Evolutionary conservation across 2,113 vertebrate species (phyloP), one percentile per base, ranked within the genome.

Genomic region (Ranitomeya imitator): DNA sequence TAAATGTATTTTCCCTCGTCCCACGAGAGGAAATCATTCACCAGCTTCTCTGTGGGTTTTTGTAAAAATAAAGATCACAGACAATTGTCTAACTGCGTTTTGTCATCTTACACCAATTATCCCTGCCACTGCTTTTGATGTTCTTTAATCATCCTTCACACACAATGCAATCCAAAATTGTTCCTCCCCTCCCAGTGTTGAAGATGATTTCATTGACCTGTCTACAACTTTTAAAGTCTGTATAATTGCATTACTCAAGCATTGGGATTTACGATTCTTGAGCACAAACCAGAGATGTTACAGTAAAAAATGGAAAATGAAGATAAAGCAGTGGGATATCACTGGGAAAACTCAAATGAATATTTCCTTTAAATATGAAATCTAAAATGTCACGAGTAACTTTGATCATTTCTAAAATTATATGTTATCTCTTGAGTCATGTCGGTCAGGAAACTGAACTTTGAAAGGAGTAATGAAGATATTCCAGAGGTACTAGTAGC

Each of bases 141-240:
- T 63, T 76, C 79, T 88, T 88, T 88, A 88, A 88, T 88, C 86
- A 88, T 3, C 15, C 67, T 88, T 67, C 85, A 79, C 76, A 87
- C 60, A 69, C 78, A 69, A 79, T 69, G 76, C 45, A 80, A 80
- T 78, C 74, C 85, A 65, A 80, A 79, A 0, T 54, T 83, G 76
- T 87, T 87, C 57, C 45, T n/a, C 45, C 77, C 86, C 76, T 71
- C 86, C 65, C 67, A 23, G 16, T 52, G 79, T 61, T 63, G 19
- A 51, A 23, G 86, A 83, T 74, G 79, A 88, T 83, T 60, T 82
- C 86, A 88, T 59, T 61, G 79, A 88, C 86, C 71, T 87, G 86
- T 87, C 86, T 83, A 81, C 79, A 74, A 88, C 69, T 82, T 88
- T 69, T 83, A 88, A 87, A 45, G 79, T 76, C 79, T 63, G 13